Evolutionary conservation across 1,140 invertebrate species (phyloP), one percentile per base, ranked within the genome.

Genomic region (Coptotermes formosanus): DNA sequence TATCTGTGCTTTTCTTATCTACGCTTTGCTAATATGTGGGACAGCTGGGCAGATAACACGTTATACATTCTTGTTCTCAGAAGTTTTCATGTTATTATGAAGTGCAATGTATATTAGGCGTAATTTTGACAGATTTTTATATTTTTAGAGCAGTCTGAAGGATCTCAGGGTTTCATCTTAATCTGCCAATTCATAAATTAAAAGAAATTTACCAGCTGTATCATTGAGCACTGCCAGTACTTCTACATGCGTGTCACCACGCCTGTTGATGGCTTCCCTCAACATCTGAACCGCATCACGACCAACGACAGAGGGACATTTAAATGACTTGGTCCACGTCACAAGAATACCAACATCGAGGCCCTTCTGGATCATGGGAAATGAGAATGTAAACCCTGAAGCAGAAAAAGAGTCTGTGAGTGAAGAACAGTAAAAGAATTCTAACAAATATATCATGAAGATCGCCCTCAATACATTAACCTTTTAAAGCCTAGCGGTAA

Each of bases 301-400:
- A 3, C 93, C 94, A 75, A 96, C 95, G 23, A 95, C 95, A 55
- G 95, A 95, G 11, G 92, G 91, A 88, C 94, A 95, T 86, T 95
- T 96, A 89, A 96, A 97, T 25, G 94, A 94, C 90, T 97, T 97
- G 0, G 96, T 97, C 96, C 96, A 97, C 14, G 92, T 94, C 0
- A 95, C 93, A 21, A 97, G 91, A 81, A 93, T 91, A 8, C 95
- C 96, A 44, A 91, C 91, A 87, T 95, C 92, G 55, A 97, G 90
- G 2, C 94, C 94, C 84, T 93, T 91, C 89, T 97, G 95, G 85
- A 92, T 90, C 92, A 96, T 96, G 0, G 96, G 96, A 88, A 97
- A 97, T 14, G 96, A 96, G 90, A 97, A 97, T 3, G 96, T 96
- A 89, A 97, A 97, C 16, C 96, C 94, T 92, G 87, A 32, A 88